A percentile compares a stretch with the other conserved stretches of the same genome.
Conservation (phyloP, 1,140 invertebrate species). For the Microplitis demolitor region DNA sequence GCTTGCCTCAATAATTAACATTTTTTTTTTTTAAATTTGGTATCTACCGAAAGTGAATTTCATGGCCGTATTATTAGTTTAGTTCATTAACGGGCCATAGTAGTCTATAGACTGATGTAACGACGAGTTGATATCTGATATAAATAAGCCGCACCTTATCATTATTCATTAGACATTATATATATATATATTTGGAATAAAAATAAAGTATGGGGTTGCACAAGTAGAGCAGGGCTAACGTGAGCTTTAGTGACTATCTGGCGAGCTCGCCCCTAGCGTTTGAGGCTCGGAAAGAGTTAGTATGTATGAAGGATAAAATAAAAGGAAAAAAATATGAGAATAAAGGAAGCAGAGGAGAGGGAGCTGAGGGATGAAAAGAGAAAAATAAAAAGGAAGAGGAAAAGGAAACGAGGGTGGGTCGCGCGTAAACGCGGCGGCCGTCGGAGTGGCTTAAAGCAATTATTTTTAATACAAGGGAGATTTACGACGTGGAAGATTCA, state of each 20-base stretch:
- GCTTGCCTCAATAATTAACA: background rate
- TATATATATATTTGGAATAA: background rate
- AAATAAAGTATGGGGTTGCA: constrained; percentile 2
- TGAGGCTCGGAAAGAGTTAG: background rate
- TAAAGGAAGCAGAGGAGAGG: background rate
- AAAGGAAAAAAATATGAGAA: background rate
- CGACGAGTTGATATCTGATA: background rate
- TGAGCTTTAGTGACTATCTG: constrained; percentile 21
- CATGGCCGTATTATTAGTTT: background rate
- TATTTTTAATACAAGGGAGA: constrained; percentile 43
- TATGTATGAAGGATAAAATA: background rate
- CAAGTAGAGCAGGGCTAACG: background rate
- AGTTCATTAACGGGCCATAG: background rate
- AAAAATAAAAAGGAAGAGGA: constrained; percentile 21
- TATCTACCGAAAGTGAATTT: background rate
- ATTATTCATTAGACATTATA: background rate
- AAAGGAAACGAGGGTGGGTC: background rate
- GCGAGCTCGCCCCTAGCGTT: constrained; percentile 6
- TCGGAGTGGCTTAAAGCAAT: constrained; percentile 36
- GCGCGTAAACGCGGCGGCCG: constrained; percentile 27
- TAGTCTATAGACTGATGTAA: background rate
- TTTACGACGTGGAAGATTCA: constrained; percentile 34
- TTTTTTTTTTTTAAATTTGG: background rate
- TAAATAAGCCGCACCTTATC: constrained; percentile 4
- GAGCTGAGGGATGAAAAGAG: background rate